Evolutionary conservation across 2,797 vertebrate genomes (phyloP).

Genomic region (Chaetophractus vellerosus): DNA sequence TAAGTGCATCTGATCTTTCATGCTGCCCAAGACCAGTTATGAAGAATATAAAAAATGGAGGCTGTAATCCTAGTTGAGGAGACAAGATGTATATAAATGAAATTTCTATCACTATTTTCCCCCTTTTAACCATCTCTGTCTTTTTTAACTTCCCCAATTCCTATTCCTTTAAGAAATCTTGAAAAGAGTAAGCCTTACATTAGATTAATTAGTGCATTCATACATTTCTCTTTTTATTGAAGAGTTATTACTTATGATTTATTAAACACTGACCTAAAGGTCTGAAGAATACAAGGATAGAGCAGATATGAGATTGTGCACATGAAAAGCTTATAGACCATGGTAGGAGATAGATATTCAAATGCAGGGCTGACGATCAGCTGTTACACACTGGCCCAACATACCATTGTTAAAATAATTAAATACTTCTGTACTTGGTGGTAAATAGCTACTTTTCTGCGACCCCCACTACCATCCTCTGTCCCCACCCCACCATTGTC

Average conservation of each 20-base stretch:
- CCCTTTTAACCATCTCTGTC: neutral
- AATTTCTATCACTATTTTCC: neutral
- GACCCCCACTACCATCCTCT: neutral
- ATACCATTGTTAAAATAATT: slow-evolving; percentile 24
- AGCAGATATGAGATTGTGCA: neutral
- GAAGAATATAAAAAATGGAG: slow-evolving; percentile 27
- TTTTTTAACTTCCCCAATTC: slow-evolving; percentile 50
- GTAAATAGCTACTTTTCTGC: slow-evolving; percentile 20
- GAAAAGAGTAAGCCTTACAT: neutral
- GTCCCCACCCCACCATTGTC: neutral
- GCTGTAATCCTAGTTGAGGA: slow-evolving; percentile 59
- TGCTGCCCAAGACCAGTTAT: neutral
- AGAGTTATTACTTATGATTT: slow-evolving; percentile 53
- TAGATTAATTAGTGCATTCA: slow-evolving; percentile 56
- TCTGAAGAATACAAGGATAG: neutral
- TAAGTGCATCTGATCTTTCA: slow-evolving; percentile 46
- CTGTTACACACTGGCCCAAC: neutral
- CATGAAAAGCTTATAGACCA: neutral
- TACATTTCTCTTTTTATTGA: slow-evolving; percentile 53
- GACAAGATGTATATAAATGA: neutral
- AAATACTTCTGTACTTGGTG: slow-evolving; percentile 1
- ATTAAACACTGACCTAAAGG: slow-evolving; percentile 27
- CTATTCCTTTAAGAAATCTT: slow-evolving; percentile 56
- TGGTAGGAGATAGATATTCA: neutral
- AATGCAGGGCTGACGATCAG: neutral